phyloP scores from a whole-genome alignment of 2,113 vertebrate genomes.

The Sialia sialis region DNA sequence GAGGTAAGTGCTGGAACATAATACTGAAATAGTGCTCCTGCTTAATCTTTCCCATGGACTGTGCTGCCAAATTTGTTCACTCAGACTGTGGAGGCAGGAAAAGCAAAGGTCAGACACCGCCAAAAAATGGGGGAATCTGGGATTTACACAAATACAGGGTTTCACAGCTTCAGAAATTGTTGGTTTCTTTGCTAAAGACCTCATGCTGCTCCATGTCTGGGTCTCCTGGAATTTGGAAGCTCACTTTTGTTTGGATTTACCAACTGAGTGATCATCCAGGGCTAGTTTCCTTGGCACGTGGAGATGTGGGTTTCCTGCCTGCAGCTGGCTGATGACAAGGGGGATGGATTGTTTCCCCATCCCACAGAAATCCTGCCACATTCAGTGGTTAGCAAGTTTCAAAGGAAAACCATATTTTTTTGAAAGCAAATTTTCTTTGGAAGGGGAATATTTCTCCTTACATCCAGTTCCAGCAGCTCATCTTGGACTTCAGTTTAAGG shows the following conservation, averaged over 20 bases:
- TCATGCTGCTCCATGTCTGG: not conserved
- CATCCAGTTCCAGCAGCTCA: not conserved
- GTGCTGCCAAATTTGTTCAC: not conserved
- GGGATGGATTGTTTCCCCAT: accelerated
- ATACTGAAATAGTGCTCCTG: constrained; percentile 1
- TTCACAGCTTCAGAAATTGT: not conserved
- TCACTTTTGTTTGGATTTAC: not conserved
- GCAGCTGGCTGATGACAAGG: not conserved
- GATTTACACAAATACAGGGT: not conserved
- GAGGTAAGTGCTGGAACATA: constrained; percentile 31
- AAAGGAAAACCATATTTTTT: not conserved
- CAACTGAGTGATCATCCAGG: not conserved
- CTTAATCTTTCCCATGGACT: not conserved
- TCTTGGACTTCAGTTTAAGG: not conserved
- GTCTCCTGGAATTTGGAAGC: not conserved
- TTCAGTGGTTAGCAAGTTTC: not conserved
- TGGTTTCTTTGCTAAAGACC: not conserved
- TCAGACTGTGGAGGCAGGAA: not conserved
- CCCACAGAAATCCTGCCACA: not conserved
- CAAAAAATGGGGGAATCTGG: not conserved
- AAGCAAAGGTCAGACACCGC: not conserved
- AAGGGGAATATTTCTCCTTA: not conserved
- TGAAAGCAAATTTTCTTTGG: not conserved
- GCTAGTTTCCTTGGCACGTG: not conserved
- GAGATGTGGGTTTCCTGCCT: not conserved